Evolutionary conservation across 2,113 vertebrate species (phyloP).

Genomic region (Oreochromis niloticus): DNA sequence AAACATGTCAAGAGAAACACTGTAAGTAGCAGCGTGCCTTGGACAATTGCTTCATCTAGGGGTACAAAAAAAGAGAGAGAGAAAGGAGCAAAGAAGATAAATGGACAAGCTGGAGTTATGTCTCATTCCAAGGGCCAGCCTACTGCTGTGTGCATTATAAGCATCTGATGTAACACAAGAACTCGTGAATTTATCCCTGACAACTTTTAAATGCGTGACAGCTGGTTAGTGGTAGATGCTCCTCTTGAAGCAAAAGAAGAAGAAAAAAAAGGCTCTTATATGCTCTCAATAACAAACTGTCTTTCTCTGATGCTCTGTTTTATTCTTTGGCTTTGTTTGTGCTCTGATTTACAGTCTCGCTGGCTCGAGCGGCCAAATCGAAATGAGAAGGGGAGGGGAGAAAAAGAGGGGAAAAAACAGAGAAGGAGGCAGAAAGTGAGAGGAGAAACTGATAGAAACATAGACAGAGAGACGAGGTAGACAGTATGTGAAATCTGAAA

Average conservation of each 20-base stretch:
- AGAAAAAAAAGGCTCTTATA: conserved; percentile 28
- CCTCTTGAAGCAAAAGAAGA: conserved; percentile 10
- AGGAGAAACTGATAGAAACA: conserved; percentile 35
- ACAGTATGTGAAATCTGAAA: conserved; percentile 43
- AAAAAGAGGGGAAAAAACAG: too few species aligned
- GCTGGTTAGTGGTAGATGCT: conserved; percentile 59
- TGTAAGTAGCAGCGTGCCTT: conserved; percentile 29
- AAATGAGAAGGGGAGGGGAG: not conserved
- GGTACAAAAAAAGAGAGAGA: not conserved
- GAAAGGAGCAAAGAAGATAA: conserved; percentile 43
- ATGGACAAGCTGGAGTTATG: conserved; percentile 45
- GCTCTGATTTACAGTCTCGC: conserved; percentile 44
- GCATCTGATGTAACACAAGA: conserved; percentile 62
- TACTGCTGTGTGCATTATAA: conserved; percentile 55
- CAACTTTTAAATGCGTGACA: conserved; percentile 65
- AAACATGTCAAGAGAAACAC: conserved; percentile 44
- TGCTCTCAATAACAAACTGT: conserved; percentile 57
- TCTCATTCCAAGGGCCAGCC: conserved; percentile 52
- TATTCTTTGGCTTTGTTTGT: conserved; percentile 38
- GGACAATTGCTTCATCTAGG: conserved; percentile 50
- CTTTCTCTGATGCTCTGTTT: conserved; percentile 2
- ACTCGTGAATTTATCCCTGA: conserved; percentile 46
- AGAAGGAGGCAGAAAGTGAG: not conserved
- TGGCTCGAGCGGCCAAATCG: conserved; percentile 39
- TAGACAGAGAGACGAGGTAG: conserved; percentile 33